Evolutionary conservation across 2,113 vertebrate species (phyloP), one percentile per base, ranked within the genome.

Genomic region (Ageneiosus marmoratus): DNA sequence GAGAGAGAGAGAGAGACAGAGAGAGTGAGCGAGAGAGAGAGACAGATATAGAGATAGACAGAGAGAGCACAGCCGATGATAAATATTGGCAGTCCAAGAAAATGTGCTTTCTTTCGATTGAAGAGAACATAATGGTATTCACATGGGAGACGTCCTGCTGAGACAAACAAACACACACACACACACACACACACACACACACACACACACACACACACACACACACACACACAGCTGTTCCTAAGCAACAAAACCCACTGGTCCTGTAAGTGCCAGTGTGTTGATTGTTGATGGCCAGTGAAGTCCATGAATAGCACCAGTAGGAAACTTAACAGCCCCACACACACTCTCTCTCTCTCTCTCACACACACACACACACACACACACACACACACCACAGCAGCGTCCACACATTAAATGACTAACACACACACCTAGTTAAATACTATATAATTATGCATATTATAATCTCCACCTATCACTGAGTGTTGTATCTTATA

Each of bases 241-340:
- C 92, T 92, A 90, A 93, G 93, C 93, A 94, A 94, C 93, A 92
- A 93, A 93, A 93, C 91, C 92, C 90, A 91, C 88, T 89, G 87
- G 89, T 85, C 82, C 76, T 87, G 75, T 55, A 77, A 88, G 86
- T 80, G 82, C 86, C 89, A 58, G 79, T 48, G 83, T 87, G 81
- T 48, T 79, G 81, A 63, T 51, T 88, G 86, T 79, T 62, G 34
- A 51, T 55, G 80, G 44, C 22, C 32, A 32, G 41, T 48, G n/a
- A 83, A 67, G 62, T 51, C 72, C 48, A 51, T 74, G 48, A 74
- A 51, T 74, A 51, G 46, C 44, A 73, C 29, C 70, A 73, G 72
- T 74, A 34, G 29, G 20, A 75, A 32, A 55, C 27, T 50, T 50
- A 51, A 70, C 34, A 46, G 70, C 10, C 16, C 50, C 22, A 73